phyloP scores from a whole-genome alignment of 2,113 vertebrate genomes.

The Egretta garzetta region DNA sequence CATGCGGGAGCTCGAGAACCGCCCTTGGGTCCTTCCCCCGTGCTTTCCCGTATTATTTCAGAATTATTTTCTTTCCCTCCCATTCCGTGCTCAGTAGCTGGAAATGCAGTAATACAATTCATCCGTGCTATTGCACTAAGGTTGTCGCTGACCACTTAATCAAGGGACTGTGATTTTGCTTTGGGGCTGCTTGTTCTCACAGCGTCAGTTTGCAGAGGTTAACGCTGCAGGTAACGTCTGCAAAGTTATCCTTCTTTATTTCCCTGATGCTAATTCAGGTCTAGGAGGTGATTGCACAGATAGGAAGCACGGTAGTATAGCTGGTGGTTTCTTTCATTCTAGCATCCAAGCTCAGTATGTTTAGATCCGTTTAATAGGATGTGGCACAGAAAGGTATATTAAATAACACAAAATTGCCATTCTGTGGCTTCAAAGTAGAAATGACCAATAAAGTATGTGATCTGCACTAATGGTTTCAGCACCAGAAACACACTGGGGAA shows the following conservation, averaged over 20 bases:
- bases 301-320: not conserved
- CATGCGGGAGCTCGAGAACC: not conserved
- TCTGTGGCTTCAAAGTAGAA: not conserved
- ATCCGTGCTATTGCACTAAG: fast-evolving
- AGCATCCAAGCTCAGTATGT: not conserved
- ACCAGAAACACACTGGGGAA: not conserved
- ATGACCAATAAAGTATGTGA: not conserved
- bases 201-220: not conserved
- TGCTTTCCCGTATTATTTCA: not conserved
- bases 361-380: not conserved
- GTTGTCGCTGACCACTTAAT: fast-evolving
- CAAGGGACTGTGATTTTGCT: not conserved
- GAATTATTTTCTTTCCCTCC: not conserved
- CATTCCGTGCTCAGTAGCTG: fast-evolving
- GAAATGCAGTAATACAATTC: not conserved
- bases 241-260: not conserved
- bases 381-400: not conserved
- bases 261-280: fast-evolving
- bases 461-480: not conserved
- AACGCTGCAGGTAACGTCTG: not conserved
- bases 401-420: not conserved
- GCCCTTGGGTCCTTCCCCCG: fast-evolving
- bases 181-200: not conserved
- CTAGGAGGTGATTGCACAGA: not conserved
- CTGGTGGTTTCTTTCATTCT: not conserved